Percentiles rank a stretch among this genome's conserved stretches.
Conservation (phyloP, 2,797 vertebrate species). For the Anguilla obscura region DNA sequence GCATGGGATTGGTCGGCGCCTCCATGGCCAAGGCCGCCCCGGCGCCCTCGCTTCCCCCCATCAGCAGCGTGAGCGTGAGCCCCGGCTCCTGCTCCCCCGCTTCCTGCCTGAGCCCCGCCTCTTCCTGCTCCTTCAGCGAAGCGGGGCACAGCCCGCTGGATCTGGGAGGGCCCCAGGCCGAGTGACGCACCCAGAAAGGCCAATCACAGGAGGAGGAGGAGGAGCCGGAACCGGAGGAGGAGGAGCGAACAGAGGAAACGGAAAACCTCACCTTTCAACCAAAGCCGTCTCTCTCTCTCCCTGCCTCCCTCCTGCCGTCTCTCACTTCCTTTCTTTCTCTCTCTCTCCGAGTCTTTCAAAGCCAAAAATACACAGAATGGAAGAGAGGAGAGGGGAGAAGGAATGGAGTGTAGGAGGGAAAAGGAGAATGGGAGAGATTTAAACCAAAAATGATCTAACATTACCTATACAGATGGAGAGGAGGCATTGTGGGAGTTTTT, state of each 20-base stretch:
- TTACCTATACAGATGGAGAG: slow-evolving; percentile 57
- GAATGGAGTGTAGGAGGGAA: slow-evolving; percentile 63
- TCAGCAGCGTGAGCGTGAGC: slow-evolving; percentile 75
- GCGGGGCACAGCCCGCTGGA: slow-evolving; percentile 77
- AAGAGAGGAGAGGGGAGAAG: slow-evolving; percentile 67
- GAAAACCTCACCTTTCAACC: slow-evolving; percentile 74
- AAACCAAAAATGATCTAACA: slow-evolving; percentile 75
- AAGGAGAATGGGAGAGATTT: slow-evolving; percentile 57
- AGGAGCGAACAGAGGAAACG: slow-evolving; percentile 41
- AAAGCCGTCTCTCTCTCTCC: slow-evolving; percentile 74
- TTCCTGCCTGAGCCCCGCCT: slow-evolving; percentile 76
- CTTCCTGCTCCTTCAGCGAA: slow-evolving; percentile 78
- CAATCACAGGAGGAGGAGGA: slow-evolving; percentile 69
- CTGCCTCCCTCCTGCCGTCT: slow-evolving; percentile 38
- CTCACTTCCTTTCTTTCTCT: slow-evolving; percentile 42
- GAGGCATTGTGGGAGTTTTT: slow-evolving; percentile 66
- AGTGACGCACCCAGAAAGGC: slow-evolving; percentile 69
- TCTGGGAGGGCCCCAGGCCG: slow-evolving; percentile 78
- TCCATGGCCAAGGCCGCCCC: slow-evolving; percentile 78
- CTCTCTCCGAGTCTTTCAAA: slow-evolving; percentile 68
- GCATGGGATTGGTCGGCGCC: slow-evolving; percentile 76
- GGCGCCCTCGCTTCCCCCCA: slow-evolving; percentile 72
- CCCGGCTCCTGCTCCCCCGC: slow-evolving; percentile 79
- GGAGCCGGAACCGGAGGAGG: slow-evolving; percentile 53
- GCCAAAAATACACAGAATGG: slow-evolving; percentile 82